Conservation (phyloP, 1,140 invertebrate species). For the Hydropsyche tenuis region DNA sequence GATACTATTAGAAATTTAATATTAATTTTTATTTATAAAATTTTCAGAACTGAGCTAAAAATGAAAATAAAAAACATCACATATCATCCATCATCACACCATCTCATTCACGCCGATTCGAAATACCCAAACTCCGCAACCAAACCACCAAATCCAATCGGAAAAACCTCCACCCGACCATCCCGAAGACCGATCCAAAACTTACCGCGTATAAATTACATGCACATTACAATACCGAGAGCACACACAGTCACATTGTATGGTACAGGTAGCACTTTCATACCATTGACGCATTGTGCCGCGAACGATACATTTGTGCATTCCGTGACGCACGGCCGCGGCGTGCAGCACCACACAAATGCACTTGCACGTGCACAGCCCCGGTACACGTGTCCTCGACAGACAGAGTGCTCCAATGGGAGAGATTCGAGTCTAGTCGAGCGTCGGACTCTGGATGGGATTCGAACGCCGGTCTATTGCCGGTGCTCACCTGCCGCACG, state of each 20-base stretch:
- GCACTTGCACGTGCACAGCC: background rate
- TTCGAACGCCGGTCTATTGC: constrained; percentile 26
- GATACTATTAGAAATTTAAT: no score
- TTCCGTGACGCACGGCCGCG: constrained; percentile 3
- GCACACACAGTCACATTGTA: background rate
- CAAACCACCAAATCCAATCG: no score
- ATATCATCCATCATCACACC: no score
- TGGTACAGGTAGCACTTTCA: constrained; percentile 3
- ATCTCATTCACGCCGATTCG: no score
- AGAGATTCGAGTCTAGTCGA: constrained; percentile 29
- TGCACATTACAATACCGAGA: background rate
- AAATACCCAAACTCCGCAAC: no score
- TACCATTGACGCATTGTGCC: constrained; percentile 16
- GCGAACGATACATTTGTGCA: constrained; percentile 28
- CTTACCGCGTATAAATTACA: no score
- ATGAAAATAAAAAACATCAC: no score
- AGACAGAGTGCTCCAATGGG: background rate
- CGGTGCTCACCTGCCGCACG: constrained; percentile 40
- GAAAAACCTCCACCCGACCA: no score
- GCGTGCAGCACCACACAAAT: background rate
- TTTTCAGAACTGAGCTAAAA: no score
- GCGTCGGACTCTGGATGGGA: constrained; percentile 28
- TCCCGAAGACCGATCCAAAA: no score
- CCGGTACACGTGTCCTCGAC: background rate
- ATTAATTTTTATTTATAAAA: no score